Evolutionary conservation across 2,797 vertebrate species (phyloP).

Genomic region (Leptodactylus fallax): DNA sequence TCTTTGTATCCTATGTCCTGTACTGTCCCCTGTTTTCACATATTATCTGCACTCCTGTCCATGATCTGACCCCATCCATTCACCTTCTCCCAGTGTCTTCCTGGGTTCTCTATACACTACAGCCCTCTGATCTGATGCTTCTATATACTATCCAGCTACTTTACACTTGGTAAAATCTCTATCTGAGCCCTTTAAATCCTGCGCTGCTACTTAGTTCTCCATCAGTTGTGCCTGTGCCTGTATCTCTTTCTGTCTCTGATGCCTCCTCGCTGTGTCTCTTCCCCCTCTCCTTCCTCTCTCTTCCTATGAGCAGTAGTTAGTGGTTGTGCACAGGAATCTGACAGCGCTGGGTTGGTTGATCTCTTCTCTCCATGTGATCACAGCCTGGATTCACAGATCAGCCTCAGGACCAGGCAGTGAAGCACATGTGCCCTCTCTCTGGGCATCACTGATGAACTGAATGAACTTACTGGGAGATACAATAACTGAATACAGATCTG

Average conservation of each 20-base stretch:
- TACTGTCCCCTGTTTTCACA: neutral
- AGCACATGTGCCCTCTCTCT: neutral
- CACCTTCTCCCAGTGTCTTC: neutral
- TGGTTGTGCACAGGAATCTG: slow-evolving; percentile 59
- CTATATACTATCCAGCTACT: neutral
- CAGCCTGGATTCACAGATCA: slow-evolving; percentile 50
- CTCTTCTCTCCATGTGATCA: slow-evolving; percentile 61
- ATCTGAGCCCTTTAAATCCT: neutral
- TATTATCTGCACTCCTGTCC: neutral
- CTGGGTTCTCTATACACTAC: neutral
- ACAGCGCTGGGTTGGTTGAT: slow-evolving; percentile 58
- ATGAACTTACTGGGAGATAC: neutral
- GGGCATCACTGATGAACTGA: neutral
- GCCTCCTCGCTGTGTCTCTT: slow-evolving; percentile 21
- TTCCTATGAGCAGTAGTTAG: slow-evolving; percentile 58
- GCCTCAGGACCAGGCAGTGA: slow-evolving; percentile 13
- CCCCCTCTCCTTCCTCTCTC: slow-evolving; percentile 37
- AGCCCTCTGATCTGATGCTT: neutral
- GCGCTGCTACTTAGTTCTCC: slow-evolving; percentile 28
- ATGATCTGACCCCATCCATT: neutral
- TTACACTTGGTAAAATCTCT: neutral
- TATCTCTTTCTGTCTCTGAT: slow-evolving; percentile 18
- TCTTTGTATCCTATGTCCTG: neutral
- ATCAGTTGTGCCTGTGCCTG: slow-evolving; percentile 12
- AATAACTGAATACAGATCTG: neutral